These are phyloP conservation scores for Rhodinocichla rosea DNA, from an alignment of 2,113 vertebrate genomes.

Conservation along the genomic window DNA sequence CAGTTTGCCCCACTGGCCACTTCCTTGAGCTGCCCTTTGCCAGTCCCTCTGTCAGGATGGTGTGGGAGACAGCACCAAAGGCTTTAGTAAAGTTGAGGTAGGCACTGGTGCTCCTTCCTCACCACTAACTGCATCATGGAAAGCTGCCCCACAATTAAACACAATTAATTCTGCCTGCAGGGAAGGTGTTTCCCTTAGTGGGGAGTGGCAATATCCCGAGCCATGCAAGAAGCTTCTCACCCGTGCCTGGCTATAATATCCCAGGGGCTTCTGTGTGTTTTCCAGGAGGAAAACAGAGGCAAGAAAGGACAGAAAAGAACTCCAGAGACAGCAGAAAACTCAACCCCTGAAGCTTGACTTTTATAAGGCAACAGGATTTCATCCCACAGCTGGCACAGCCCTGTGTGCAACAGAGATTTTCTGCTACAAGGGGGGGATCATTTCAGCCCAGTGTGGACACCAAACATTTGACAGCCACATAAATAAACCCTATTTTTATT, in stretches of 20 bases:
- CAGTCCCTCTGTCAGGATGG: not conserved
- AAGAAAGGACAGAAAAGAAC: not conserved
- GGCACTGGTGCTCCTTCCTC: not conserved
- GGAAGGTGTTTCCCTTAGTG: not conserved
- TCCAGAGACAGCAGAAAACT: not conserved
- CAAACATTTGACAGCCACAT: not conserved
- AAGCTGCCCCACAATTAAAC: not conserved
- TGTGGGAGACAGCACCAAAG: not conserved
- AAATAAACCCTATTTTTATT: not conserved
- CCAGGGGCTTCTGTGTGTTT: not conserved
- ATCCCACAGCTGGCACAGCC: not conserved
- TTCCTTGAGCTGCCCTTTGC: not conserved
- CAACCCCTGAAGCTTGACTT: not conserved
- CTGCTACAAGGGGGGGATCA: not conserved
- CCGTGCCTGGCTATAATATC: not conserved
- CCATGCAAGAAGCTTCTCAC: not conserved
- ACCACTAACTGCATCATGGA: not conserved
- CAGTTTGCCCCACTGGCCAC: not conserved
- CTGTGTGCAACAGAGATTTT: not conserved
- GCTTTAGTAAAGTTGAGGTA: rapidly evolving
- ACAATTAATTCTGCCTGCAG: not conserved
- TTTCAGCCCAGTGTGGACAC: not conserved
- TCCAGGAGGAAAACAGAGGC: not conserved
- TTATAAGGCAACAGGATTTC: too few species aligned
- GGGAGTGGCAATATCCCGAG: not conserved